Conservation (phyloP, 2,797 vertebrate species). For the Silurus lanzhouensis region DNA sequence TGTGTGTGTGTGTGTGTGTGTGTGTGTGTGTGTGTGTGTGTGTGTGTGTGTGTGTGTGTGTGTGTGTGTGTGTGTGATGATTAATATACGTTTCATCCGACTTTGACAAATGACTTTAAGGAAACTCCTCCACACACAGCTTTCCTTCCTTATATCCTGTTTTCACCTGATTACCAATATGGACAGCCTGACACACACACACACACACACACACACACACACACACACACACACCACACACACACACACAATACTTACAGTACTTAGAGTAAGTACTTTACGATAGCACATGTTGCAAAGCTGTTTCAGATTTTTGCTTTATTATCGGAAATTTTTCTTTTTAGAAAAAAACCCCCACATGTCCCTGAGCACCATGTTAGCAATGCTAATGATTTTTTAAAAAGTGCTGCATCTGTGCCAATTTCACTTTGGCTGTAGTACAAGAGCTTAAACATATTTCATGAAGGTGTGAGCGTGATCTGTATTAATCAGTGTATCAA, state of each 20-base stretch:
- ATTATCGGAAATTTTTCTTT: not conserved
- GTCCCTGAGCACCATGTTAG: not conserved
- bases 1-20: not conserved
- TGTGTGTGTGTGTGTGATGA: not conserved
- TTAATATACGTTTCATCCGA: conserved; percentile 58
- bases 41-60: not conserved
- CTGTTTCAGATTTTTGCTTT: not conserved
- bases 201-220: not conserved
- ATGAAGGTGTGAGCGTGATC: conserved; percentile 20
- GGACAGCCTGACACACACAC: not conserved
- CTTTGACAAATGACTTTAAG: conserved; percentile 59
- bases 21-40: not conserved
- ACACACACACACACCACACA: not conserved
- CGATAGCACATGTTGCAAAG: not conserved
- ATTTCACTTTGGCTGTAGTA: not conserved
- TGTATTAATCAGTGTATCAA: not conserved
- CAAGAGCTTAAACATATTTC: conserved; percentile 9
- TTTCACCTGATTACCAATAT: conserved; percentile 43
- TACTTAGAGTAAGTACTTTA: not conserved
- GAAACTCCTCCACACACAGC: conserved; percentile 46
- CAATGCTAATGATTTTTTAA: not conserved
- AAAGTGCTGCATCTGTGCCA: not conserved
- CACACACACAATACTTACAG: too few species aligned
- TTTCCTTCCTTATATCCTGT: conserved; percentile 70
- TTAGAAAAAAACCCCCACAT: not conserved